A percentile compares a stretch with the other conserved stretches of the same genome.
Evolutionary conservation across 1,140 invertebrate genomes (phyloP).

Genomic region (Zaprionus lachaisei): DNA sequence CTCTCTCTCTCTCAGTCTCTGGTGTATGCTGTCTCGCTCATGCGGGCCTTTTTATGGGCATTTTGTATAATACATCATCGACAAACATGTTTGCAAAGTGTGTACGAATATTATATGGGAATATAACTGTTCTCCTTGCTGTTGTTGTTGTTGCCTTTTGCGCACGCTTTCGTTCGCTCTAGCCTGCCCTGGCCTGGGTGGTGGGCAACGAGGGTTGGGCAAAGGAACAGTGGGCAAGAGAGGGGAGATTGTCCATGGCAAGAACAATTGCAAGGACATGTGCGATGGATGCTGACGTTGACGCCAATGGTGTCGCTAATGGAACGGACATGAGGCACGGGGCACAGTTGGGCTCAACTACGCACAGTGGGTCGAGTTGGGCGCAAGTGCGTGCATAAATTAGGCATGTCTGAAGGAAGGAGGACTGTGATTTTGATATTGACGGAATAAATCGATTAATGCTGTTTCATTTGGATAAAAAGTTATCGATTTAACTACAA

Average conservation of each 20-base stretch:
- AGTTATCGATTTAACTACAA: background rate
- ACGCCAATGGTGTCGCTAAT: slow-evolving; percentile 83
- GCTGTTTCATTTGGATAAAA: background rate
- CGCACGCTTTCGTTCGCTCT: slow-evolving; percentile 75
- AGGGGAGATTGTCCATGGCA: slow-evolving; percentile 38
- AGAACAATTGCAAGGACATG: slow-evolving; percentile 83
- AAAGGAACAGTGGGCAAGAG: background rate
- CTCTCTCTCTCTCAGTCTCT: slow-evolving; percentile 7
- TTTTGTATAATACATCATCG: slow-evolving; percentile 84
- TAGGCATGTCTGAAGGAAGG: background rate
- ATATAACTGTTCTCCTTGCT: slow-evolving; percentile 71
- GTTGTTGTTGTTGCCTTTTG: slow-evolving; percentile 64
- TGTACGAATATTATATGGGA: slow-evolving; percentile 84
- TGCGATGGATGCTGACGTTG: slow-evolving; percentile 83
- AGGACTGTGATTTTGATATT: no score
- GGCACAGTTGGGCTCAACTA: background rate
- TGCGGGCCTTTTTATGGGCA: slow-evolving; percentile 83
- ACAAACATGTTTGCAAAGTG: slow-evolving; percentile 84
- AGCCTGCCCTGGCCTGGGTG: slow-evolving; percentile 26
- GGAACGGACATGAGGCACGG: slow-evolving; percentile 59
- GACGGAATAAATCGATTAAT: no score
- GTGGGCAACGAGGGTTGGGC: background rate
- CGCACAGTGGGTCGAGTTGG: background rate
- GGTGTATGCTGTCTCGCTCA: slow-evolving; percentile 65
- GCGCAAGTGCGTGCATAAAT: background rate